Base-by-base conservation (phyloP, 2,888 invertebrate species). In the Drosophila basisetae region DNA sequence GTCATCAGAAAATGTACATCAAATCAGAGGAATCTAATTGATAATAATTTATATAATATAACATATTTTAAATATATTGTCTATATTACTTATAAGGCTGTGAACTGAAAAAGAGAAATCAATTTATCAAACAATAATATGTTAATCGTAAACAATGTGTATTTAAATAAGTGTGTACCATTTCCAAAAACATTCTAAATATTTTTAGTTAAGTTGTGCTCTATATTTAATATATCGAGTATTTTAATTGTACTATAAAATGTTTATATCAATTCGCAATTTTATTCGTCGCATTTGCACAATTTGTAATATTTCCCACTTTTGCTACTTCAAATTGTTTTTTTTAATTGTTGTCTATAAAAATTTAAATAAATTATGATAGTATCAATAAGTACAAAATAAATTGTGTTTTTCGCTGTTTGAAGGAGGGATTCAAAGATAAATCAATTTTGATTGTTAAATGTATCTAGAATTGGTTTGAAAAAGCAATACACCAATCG, bases 21-120 rank as follows among this genome's bases (percentile, higher is more conserved):
- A 62, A 54, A 33, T 61, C 30, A 25, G 30, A 56, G 50, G 33
- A 61, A 49, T 50, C 31, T 33, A 53, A 69, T 50, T 64, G 53
- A 76, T 58, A 71, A 71, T 71, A 76, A 65, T 64, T 31, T 49
- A 64, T 55, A 54, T 54, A 63, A 62, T 41, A 28, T 37, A 66
- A 39, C 13, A 67, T 56, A 71, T 72, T 72, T 59, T 62, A 80
- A 33, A 33, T 66, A 43, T 33, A 65, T 63, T 68, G 50, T 68
- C 72, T 80, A 79, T 77, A 70, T 68, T 69, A 69, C 33, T 43
- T 69, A 52, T 86, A 90, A 80, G 87, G 87, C 87, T 87, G 87
- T 87, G 87, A 86, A 78, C 70, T 75, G 76, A 83, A 59, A 81
- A 70, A 68, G 59, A 64, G 41, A 62, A 63, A 74, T 63, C 59